Conservation (phyloP, 1,140 invertebrate genomes). For the Drosophila kurseongensis region DNA sequence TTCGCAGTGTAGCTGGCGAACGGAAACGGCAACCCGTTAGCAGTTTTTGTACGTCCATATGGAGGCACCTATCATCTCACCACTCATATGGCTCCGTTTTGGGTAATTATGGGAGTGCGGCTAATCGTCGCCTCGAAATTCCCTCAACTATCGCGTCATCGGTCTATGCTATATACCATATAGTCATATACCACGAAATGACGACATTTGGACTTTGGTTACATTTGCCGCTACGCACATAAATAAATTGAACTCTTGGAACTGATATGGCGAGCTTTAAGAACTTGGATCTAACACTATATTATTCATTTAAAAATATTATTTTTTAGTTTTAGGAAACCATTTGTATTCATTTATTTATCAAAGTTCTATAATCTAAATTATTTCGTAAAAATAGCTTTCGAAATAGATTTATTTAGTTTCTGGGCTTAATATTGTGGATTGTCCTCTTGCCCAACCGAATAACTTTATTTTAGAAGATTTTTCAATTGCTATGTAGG, state of each 20-base stretch:
- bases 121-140: slow-evolving; percentile 10
- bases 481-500: no score
- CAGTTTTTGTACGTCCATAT: slow-evolving; percentile 14
- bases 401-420: no score
- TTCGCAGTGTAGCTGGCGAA: not conserved
- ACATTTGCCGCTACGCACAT: slow-evolving; percentile 5
- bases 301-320: no score
- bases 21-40: slow-evolving; percentile 8
- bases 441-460: no score
- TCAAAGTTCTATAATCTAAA: no score
- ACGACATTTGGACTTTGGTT: slow-evolving; percentile 24
- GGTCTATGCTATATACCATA: slow-evolving; percentile 3
- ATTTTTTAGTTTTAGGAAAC: no score
- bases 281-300: no score
- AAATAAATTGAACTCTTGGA: slow-evolving; percentile 4
- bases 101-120: slow-evolving; percentile 31
- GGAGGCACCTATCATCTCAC: slow-evolving; percentile 26
- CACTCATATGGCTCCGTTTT: slow-evolving; percentile 32
- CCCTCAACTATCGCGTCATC: slow-evolving; percentile 17
- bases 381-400: no score
- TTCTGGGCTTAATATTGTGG: no score
- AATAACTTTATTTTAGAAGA: no score
- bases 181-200: slow-evolving; percentile 16
- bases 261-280: not conserved
- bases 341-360: no score